Base-by-base conservation (phyloP, 2,113 vertebrate genomes). In the Phalacrocorax brasilianus region DNA sequence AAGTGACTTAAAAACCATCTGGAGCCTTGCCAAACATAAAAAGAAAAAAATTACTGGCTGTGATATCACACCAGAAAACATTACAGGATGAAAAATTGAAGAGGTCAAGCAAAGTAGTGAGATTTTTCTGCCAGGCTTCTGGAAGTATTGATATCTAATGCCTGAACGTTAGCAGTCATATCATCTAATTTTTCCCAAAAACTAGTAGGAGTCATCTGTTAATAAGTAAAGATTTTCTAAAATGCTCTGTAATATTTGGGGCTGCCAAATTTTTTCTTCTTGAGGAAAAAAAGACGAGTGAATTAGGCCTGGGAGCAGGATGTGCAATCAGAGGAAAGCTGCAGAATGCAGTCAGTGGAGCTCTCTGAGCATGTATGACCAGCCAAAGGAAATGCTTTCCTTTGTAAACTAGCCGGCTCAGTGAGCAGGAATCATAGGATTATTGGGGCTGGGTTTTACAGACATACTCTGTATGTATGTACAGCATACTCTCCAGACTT, bases 1-100 rank as follows among this genome's bases (percentile, higher is more conserved):
- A 95, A 98, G 97, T 97, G 97, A 96, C 97, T 98, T 98, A 98
- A 98, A 98, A 98, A 97, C 89, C 90, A 92, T 91, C 80, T 98
- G 98, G 98, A 97, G 81, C 89, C 17, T 72, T 70, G 97, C 98
- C 99, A 98, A 96, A 95, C 74, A 94, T 11, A 8, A 84, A 96
- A 75, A 96, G 84, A 96, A 96, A 98, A 98, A 98, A 97, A 65
- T 93, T 96, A 96, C 97, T 94, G 97, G 84, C 95, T 96, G 74
- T 86, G 91, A 94, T 97, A 97, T 95, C 84, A 38, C 73, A 97
- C 90, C 68, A 96, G 95, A 97, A 98, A 97, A 92, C 76, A 87
- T 92, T 96, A 81, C 62, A 86, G 81, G 88, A 95, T 96, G 94
- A 97, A 97, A 98, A 98, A 96, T 91, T 68, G 88, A 96, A 92